Conservation (phyloP, 2,888 invertebrate genomes). For the Drosophila demipolita region DNA sequence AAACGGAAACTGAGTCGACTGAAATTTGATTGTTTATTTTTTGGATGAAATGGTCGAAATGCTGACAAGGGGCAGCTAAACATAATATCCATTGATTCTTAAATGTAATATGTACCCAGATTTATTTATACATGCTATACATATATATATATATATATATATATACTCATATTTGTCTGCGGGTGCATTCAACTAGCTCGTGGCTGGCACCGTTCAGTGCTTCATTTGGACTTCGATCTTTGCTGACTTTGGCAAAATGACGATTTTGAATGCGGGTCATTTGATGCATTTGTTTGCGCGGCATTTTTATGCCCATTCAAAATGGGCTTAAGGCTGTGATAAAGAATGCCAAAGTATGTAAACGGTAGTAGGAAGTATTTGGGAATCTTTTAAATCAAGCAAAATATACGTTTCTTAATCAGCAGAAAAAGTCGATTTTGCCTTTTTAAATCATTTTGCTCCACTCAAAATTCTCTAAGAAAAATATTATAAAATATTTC, state of each 20-base stretch:
- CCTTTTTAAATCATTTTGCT: no score
- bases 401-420: neutral
- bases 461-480: no score
- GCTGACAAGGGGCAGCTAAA: slow-evolving; percentile 2
- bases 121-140: neutral
- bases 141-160: slow-evolving; percentile 9
- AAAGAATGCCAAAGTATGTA: neutral
- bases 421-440: neutral
- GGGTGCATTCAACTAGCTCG: slow-evolving; percentile 67
- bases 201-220: slow-evolving; percentile 31
- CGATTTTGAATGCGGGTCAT: slow-evolving; percentile 74
- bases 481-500: no score
- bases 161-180: slow-evolving; percentile 18
- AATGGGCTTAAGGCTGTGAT: neutral
- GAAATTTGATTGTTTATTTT: slow-evolving; percentile 8
- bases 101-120: neutral
- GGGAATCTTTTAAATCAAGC: neutral
- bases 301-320: neutral
- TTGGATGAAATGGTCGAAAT: slow-evolving; percentile 13
- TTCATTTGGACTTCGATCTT: slow-evolving; percentile 63
- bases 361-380: neutral
- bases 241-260: slow-evolving; percentile 58
- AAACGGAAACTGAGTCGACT: slow-evolving; percentile 8
- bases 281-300: slow-evolving; percentile 49
- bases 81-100: slow-evolving; percentile 19